A percentile compares a stretch with the other conserved stretches of the same genome.
Evolutionary conservation across 2,888 invertebrate genomes (phyloP).

Genomic region (Euplagia quadripunctaria): DNA sequence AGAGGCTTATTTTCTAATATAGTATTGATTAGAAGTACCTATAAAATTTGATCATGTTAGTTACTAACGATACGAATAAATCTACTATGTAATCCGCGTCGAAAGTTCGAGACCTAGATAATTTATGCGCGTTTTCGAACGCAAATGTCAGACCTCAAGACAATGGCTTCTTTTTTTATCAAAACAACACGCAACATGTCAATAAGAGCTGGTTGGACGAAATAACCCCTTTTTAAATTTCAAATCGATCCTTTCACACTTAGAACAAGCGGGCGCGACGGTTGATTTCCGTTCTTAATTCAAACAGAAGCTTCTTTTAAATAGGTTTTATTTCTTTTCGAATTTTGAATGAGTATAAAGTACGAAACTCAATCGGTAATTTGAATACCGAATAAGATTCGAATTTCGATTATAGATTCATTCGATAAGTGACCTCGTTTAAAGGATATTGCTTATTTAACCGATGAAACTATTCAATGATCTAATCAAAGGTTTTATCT

Average conservation of each 20-base stretch:
- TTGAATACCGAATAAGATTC: conserved; percentile 79
- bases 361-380: conserved; percentile 81
- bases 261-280: conserved; percentile 82
- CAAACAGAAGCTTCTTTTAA: conserved; percentile 80
- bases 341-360: conserved; percentile 70
- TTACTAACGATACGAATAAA: conserved; percentile 19
- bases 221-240: conserved; percentile 75
- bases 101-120: conserved; percentile 42
- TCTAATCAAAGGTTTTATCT: conserved; percentile 65
- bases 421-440: conserved; percentile 86
- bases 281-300: conserved; percentile 87
- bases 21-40: too few relatives aligned
- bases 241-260: conserved; percentile 87
- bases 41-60: too few relatives aligned
- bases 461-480: conserved; percentile 77
- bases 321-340: conserved; percentile 72
- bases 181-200: conserved; percentile 77
- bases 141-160: conserved; percentile 59
- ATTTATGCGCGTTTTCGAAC: conserved; percentile 48
- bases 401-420: conserved; percentile 85
- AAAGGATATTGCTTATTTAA: conserved; percentile 84
- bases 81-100: conserved; percentile 19
- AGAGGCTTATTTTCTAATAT: not conserved
- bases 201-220: conserved; percentile 74
- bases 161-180: conserved; percentile 59